Base-by-base conservation (phyloP, 2,113 vertebrate genomes). In the Gobiocypris rarus region DNA sequence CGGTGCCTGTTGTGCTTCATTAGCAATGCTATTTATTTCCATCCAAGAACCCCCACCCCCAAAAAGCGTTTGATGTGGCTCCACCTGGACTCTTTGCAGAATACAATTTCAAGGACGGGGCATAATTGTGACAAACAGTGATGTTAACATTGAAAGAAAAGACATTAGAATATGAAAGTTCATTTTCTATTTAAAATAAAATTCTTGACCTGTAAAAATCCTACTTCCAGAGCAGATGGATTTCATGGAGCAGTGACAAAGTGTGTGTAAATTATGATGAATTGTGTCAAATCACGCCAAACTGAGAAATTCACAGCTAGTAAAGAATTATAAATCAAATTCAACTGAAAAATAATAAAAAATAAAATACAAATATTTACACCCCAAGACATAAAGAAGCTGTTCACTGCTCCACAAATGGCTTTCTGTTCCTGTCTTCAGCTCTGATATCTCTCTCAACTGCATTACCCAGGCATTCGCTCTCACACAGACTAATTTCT, bases 1-100 rank as follows among this genome's bases (percentile, higher is more conserved):
- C 61, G 56, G 76, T 78, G 56, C n/a, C 31, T 61, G 56, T 61
- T 78, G 56, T 43, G 34, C 76, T 50, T 80, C 59, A 63, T 80
- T 59, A 67, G 38, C 76, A 19, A 17, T 48, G 59, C 43, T 50
- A 48, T 50, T 67, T 50, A 80, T 80, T 67, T 26, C 24, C 59
- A 50, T 31, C 77, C 43, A 15, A 80, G 24, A 45, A 38, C 38
- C 38, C 38, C 38, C n/a, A n/a, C 31, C 38, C 38, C 7, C 0
- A 73, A 73, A 75, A 75, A 73, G 4, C 11, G 5, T 43, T 78
- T 38, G 50, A 76, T 54, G 48, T 56, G 74, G 15, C 34, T 76
- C 28, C 48, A 76, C 74, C 74, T 73, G 69, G 69, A 73, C 69
- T 71, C 38, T 73, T 10, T 45, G n/a, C 69, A 73, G n/a, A 73